Evolutionary conservation across 1,140 invertebrate species (phyloP), one percentile per base, ranked within the genome.

Genomic region (Solen grandis): DNA sequence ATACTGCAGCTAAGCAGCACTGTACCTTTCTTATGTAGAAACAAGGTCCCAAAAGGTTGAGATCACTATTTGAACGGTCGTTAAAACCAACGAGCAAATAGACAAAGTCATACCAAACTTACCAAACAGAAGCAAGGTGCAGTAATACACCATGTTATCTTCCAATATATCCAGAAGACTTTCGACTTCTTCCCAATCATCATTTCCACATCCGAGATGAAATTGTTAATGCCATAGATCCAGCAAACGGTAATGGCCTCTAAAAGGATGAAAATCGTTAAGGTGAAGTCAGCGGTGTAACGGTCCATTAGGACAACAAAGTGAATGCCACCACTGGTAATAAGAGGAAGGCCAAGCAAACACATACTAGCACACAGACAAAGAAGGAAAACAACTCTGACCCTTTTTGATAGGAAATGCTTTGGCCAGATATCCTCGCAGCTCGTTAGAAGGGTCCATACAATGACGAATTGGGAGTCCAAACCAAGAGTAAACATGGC

Each of bases 261-360:
- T 57, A 62, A 5, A 1, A 74, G 35, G 1, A 74, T 25, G 54
- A 74, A 74, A 33, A 74, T 25, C 8, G 70, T 74, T 41, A 74
- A 19, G 0, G 55, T 59, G 25, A 74, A 74, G 35, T 74, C 38
- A 0, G 55, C 33, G 8, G 70, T 62, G 27, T 74, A 74, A 5
- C 38, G 33, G 22, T 74, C 70, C 70, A 74, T 41, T 1, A 74
- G 25, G 31, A 74, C 70, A 29, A 74, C 16, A 13, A 74, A 19
- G 27, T 74, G 70, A 1, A 74, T 74, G 31, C 70, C 70, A 46
- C 70, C 70, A 8, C 41, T 19, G 1, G 70, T 74, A 0, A 74
- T 25, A 0, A 74, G 54, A 5, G 70, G 70, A 19, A 74, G n/a
- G n/a, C 70, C 70, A 5, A 74, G 36, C 2, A 74, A n/a, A 22